Percentiles rank a stretch among this genome's conserved stretches.
phyloP scores from a whole-genome alignment of 2,113 vertebrate genomes.

The Scophthalmus maximus region DNA sequence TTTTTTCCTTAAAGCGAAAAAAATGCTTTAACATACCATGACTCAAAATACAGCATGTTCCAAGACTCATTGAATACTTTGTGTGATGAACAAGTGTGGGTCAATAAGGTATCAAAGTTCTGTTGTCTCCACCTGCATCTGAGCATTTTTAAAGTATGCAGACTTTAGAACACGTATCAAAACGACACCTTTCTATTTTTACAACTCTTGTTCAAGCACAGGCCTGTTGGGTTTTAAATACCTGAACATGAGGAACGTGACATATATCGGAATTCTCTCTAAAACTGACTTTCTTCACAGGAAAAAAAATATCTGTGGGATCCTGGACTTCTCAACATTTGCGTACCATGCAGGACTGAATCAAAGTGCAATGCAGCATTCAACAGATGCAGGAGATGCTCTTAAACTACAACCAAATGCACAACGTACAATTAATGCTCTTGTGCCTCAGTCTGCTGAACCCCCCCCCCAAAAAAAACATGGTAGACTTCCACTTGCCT shows the following conservation, averaged over 20 bases:
- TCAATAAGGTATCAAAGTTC: background rate
- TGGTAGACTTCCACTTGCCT: slow-evolving; percentile 12
- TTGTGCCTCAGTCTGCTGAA: background rate
- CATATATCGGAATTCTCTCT: background rate
- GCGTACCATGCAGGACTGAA: background rate
- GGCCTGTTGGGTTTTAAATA: background rate
- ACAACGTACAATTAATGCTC: slow-evolving; percentile 4
- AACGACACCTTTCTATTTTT: slow-evolving; percentile 8
- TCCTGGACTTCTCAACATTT: background rate
- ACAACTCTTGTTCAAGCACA: background rate
- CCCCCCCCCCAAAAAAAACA: no score
- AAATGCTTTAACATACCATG: background rate
- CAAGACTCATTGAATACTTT: slow-evolving; percentile 46
- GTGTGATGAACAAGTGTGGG: no score
- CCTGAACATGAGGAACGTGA: slow-evolving; percentile 2
- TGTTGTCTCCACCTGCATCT: slow-evolving; percentile 5
- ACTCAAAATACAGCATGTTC: slow-evolving; percentile 50
- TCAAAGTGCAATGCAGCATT: background rate
- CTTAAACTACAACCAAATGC: background rate
- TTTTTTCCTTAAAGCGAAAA: slow-evolving; percentile 38
- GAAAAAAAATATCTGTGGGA: background rate
- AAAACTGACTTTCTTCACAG: background rate
- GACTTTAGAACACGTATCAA: background rate
- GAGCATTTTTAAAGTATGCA: slow-evolving; percentile 6
- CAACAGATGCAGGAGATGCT: background rate